A percentile compares a stretch with the other conserved stretches of the same genome.
phyloP scores from a whole-genome alignment of 2,888 invertebrate species.

The Polydrusus pterygomalis region DNA sequence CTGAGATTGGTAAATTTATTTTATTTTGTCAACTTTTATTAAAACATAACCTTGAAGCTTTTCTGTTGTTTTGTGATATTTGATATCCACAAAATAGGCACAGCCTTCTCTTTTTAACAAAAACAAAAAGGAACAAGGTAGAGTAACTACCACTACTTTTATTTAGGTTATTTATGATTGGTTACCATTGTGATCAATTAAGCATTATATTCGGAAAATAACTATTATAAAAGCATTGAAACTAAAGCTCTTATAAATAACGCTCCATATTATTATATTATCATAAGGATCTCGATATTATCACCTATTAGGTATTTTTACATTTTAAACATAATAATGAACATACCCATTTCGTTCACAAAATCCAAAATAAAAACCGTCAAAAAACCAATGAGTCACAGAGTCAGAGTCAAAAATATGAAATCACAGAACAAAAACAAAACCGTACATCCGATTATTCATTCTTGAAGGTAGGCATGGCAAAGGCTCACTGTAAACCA shows the following conservation, averaged over 20 bases:
- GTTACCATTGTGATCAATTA: background rate
- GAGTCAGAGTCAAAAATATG: conserved; percentile 31
- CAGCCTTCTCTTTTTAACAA: background rate
- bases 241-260: too few relatives aligned
- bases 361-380: conserved; percentile 37
- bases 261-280: too few relatives aligned
- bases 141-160: background rate
- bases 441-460: conserved; percentile 43
- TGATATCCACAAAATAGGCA: too few relatives aligned
- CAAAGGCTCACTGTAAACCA: conserved; percentile 57
- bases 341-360: conserved; percentile 37
- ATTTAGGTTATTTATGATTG: background rate
- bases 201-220: too few relatives aligned
- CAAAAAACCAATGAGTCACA: conserved; percentile 58
- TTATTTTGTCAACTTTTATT: conserved; percentile 1
- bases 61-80: conserved; percentile 22
- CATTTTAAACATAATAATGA: background rate
- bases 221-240: too few relatives aligned
- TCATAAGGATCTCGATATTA: too few relatives aligned
- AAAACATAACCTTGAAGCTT: conserved; percentile 28
- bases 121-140: too few relatives aligned
- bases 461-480: conserved; percentile 53
- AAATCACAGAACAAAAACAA: conserved; percentile 40
- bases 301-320: too few relatives aligned
- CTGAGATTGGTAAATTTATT: conserved; percentile 3